Conservation (phyloP, 2,797 vertebrate genomes). For the Anolis apletophallus region DNA sequence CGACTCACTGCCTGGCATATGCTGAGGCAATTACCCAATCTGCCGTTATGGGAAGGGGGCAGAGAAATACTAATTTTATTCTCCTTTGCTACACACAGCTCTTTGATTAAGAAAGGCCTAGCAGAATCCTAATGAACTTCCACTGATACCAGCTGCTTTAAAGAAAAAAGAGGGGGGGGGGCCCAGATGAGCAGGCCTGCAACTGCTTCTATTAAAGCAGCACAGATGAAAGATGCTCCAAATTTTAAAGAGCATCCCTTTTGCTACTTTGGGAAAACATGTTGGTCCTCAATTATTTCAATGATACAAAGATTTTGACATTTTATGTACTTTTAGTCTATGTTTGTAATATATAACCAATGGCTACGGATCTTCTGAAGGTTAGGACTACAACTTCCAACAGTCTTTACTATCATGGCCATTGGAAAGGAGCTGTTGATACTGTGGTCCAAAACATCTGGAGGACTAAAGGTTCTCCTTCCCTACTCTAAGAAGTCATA, state of each 20-base stretch:
- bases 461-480: background rate
- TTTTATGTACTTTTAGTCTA: background rate
- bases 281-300: background rate
- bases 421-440: too few species aligned
- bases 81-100: background rate
- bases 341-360: background rate
- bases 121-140: slow-evolving; percentile 14
- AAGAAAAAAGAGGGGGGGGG: too few species aligned
- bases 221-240: background rate
- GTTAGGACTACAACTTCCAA: background rate
- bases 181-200: background rate
- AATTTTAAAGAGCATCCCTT: background rate
- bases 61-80: slow-evolving; percentile 9
- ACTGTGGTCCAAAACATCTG: background rate
- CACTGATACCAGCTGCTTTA: background rate
- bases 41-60: background rate
- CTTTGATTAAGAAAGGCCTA: background rate
- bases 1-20: background rate
- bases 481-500: background rate
- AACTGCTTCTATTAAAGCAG: background rate
- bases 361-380: background rate
- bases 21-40: background rate
- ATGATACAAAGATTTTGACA: too few species aligned
- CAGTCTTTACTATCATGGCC: background rate
- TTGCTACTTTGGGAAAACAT: background rate